Percentiles rank a stretch among this genome's conserved stretches.
Conservation (phyloP, 2,797 vertebrate species). For the Perodicticus potto region DNA sequence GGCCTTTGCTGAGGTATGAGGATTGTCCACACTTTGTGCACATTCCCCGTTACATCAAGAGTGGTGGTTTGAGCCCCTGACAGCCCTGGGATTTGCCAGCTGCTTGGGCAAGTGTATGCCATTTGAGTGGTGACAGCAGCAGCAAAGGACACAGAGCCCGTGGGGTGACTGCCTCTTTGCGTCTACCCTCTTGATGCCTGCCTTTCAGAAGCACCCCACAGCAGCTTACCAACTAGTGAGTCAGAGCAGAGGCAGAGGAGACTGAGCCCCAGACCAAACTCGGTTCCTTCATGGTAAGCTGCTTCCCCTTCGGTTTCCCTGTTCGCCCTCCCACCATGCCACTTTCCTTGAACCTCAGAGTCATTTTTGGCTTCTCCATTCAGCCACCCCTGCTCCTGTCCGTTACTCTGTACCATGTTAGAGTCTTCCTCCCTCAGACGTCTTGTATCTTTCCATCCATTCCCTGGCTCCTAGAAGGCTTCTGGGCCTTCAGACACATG, state of each 20-base stretch:
- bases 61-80: not conserved
- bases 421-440: not conserved
- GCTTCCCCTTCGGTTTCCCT: not conserved
- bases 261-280: not conserved
- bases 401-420: not conserved
- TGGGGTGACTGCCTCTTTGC: fast-evolving
- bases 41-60: not conserved
- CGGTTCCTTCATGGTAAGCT: not conserved
- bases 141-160: not conserved
- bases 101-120: not conserved
- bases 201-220: not conserved
- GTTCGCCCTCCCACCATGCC: not conserved
- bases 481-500: not conserved
- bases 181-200: not conserved
- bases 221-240: not conserved
- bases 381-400: not conserved
- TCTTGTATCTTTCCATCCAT: not conserved
- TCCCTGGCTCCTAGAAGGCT: not conserved
- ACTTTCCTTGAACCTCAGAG: not conserved
- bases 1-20: not conserved
- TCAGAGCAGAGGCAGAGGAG: not conserved
- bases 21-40: not conserved
- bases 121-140: not conserved
- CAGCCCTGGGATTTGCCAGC: constrained; percentile 12
- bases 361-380: not conserved